Conservation (phyloP, 2,888 invertebrate species). For the Rhamphomyia laevipes region DNA sequence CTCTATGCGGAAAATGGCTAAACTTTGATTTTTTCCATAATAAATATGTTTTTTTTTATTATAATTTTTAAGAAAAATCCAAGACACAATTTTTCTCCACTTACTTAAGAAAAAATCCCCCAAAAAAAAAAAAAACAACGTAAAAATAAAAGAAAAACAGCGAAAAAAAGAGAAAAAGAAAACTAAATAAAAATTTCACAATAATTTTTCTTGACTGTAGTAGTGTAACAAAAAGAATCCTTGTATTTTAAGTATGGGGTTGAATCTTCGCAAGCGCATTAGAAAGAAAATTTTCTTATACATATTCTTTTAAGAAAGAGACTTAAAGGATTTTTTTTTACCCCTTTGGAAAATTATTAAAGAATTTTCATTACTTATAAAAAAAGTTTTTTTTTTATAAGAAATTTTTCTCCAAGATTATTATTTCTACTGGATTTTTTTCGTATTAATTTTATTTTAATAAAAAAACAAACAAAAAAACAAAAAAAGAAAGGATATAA, state of each 20-base stretch:
- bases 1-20: conserved; percentile 11
- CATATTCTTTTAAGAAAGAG: too few species aligned
- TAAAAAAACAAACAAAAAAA: not conserved
- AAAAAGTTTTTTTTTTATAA: conserved; percentile 4
- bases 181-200: too few species aligned
- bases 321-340: too few species aligned
- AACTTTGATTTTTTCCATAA: conserved; percentile 2
- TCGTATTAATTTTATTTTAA: conserved; percentile 3
- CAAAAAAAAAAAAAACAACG: conserved; percentile 9
- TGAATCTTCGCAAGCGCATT: too few species aligned
- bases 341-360: conserved; percentile 20
- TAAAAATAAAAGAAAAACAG: conserved; percentile 8
- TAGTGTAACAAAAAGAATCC: too few species aligned
- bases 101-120: not conserved
- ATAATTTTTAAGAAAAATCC: conserved; percentile 6
- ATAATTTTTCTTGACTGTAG: too few species aligned
- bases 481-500: too few species aligned
- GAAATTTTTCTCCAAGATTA: not conserved
- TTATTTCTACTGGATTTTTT: conserved; percentile 1
- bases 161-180: too few species aligned
- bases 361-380: conserved; percentile 13
- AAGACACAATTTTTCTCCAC: conserved; percentile 11
- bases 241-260: too few species aligned
- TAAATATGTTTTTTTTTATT: not conserved
- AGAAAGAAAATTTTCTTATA: too few species aligned